Evolutionary conservation across 2,888 invertebrate species (phyloP), one percentile per base, ranked within the genome.

Genomic region (Thera obeliscata): DNA sequence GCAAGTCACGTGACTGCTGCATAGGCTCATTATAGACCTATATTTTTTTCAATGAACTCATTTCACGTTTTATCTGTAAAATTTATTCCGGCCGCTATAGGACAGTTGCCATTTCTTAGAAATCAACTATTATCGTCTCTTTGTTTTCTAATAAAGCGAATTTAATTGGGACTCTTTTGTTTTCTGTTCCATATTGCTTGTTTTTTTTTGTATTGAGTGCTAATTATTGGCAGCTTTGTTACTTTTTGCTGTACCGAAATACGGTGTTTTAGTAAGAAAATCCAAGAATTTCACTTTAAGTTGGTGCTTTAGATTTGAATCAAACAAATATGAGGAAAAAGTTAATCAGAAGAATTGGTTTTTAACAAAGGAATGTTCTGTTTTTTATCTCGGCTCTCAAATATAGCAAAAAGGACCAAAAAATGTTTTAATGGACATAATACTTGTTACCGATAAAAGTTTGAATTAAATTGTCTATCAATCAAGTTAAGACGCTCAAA

Each of bases 91-190:
- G 11, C 4, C 2, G 57, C n/a, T 1, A n/a, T 48, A 48, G 11
- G 9, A 11, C 57, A 33, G 46, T 35, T 22, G n/a, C 35, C 35
- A 22, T 2, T 33, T 48, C n/a, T 49, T 49, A 36, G n/a, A 2
- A 49, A 41, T 33, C 43, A 60, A 50, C 43, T 50, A 36, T n/a
- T 57, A 58, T 56, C 52, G 46, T 55, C 50, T 55, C 48, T 62
- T 62, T 66, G 41, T 68, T 56, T 43, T 63, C 43, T 59, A 63
- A 63, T 62, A 62, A 67, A 61, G 55, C 54, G 56, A 49, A 66
- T 12, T 59, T 35, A 61, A 64, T 69, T 66, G 56, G 49, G 35
- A 6, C 22, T 38, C 62, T 12, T 48, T 58, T 64, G 64, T 64
- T 54, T 56, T 52, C 56, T 60, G 48, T 2, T 61, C 54, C 61